Base-by-base conservation (phyloP, 2,113 vertebrate species). In the Euleptes europaea region DNA sequence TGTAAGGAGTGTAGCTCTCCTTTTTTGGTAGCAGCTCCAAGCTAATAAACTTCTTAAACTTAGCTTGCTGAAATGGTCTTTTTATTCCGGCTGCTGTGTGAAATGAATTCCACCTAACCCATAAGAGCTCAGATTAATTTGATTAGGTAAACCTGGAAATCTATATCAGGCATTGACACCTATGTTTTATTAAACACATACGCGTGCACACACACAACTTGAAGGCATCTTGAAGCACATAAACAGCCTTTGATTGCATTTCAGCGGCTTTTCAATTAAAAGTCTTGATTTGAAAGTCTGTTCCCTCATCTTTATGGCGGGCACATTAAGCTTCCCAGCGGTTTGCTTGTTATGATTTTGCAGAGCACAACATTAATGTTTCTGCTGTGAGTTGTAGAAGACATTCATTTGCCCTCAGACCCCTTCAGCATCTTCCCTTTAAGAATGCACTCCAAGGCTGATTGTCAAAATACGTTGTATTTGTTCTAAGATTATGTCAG, bases 261-360 rank as follows among this genome's bases (percentile, higher is more conserved):
- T 82, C 71, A 78, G 42, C 84, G 54, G 35, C 15, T 69, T 91
- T 88, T 86, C 87, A 87, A 44, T 33, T 3, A 84, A 86, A 88
- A 87, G 4, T 47, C 76, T 79, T 79, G 76, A 85, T 79, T 71
- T 85, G 67, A 85, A 85, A 71, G 51, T 33, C 67, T 40, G 10
- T 84, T 38, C 0, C 0, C 0, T 0, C 71, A 86, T 11, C 1
- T 81, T 88, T 79, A 51, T 13, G 74, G 38, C 1, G 17, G 4
- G 67, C 0, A 0, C 17, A 28, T 1, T 70, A 80, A 79, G 83
- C 57, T 78, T 44, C 47, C 31, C 80, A 42, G 33, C 5, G 2
- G 1, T 74, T 86, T 86, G 74, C 67, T 91, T 87, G 49, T 67
- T 69, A 0, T 2, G 14, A 26, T 11, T 38, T 4, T 78, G 51